These are phyloP conservation scores for Anastatus disparis DNA, from an alignment of 1,140 invertebrate genomes.

Conservation along the genomic window DNA sequence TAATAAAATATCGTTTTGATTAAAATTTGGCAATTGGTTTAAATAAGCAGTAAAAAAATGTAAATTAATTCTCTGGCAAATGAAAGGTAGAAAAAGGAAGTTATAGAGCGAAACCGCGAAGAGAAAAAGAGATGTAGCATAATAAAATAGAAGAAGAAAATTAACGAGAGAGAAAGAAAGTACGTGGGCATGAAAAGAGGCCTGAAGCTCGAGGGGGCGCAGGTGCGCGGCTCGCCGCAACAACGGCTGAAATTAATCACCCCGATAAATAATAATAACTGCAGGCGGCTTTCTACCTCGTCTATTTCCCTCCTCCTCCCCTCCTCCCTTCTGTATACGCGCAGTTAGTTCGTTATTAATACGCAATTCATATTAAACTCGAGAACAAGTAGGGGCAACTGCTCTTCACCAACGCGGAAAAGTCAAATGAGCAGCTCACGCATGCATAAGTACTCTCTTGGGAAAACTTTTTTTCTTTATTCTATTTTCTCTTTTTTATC, in stretches of 20 bases:
- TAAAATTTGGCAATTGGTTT: no score
- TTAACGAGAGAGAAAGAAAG: conserved; percentile 5
- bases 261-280: conserved; percentile 65
- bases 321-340: neutral
- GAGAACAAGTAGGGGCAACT: neutral
- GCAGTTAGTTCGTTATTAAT: conserved; percentile 64
- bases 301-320: neutral
- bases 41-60: no score
- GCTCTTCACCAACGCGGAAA: neutral
- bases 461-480: no score
- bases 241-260: conserved; percentile 60
- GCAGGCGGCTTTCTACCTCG: neutral
- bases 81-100: no score
- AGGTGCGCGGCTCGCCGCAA: conserved; percentile 53
- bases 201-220: neutral
- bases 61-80: no score
- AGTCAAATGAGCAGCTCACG: no score
- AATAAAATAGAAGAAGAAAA: neutral
- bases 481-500: no score
- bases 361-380: conserved; percentile 65
- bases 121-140: neutral
- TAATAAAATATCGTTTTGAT: no score
- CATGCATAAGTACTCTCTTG: no score
- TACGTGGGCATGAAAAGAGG: neutral
- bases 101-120: neutral